phyloP scores from a whole-genome alignment of 2,888 invertebrate species.

The Hymenopus coronatus region DNA sequence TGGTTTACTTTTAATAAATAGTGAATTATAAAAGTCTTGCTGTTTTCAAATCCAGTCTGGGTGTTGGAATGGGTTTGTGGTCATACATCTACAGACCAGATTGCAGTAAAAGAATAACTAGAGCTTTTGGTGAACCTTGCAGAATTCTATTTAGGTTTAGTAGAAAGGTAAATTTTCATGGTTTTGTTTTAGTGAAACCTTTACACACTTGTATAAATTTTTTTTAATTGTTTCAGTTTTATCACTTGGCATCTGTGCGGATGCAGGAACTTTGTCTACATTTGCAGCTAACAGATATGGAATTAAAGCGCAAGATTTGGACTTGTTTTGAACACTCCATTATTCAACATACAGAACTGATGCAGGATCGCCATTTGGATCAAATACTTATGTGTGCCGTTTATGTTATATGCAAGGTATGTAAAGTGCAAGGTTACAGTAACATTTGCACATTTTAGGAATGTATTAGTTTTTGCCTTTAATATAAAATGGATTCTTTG shows the following conservation, averaged over 20 bases:
- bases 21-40: no score
- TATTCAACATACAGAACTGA: conserved; percentile 75
- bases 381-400: conserved; percentile 98
- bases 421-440: conserved; percentile 32
- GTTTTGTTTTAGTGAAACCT: not conserved
- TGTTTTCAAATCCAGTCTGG: no score
- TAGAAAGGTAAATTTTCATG: no score
- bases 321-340: conserved; percentile 92
- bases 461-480: no score
- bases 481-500: no score
- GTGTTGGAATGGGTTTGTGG: no score
- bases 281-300: conserved; percentile 67
- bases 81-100: no score
- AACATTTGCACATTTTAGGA: no score
- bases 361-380: conserved; percentile 93
- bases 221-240: conserved; percentile 66
- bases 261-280: conserved; percentile 87
- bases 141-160: no score
- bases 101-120: no score
- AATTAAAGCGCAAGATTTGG: conserved; percentile 87
- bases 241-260: conserved; percentile 87
- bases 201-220: conserved; percentile 3
- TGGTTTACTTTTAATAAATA: no score
- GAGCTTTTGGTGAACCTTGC: no score
- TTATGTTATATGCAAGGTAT: conserved; percentile 87